These are phyloP conservation scores for Drosophila ironensis DNA, from an alignment of 1,140 invertebrate species.

Conservation along the genomic window DNA sequence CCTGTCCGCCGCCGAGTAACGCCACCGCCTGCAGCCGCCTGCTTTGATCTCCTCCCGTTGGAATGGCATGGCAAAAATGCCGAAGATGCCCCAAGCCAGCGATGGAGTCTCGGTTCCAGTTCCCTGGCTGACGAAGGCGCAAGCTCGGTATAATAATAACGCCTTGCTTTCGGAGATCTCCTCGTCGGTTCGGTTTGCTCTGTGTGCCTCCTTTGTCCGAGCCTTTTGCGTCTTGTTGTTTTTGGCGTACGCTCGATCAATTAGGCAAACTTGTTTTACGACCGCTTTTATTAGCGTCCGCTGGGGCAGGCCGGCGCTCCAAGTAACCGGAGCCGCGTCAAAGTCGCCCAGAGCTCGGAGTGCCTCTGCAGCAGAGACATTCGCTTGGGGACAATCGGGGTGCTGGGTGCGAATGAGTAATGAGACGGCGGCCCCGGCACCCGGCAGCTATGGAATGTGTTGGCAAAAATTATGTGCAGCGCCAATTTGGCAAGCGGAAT, in stretches of 20 bases:
- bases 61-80: slow-evolving; percentile 70
- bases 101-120: neutral
- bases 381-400: neutral
- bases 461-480: slow-evolving; percentile 68
- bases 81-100: neutral
- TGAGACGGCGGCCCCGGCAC: slow-evolving; percentile 47
- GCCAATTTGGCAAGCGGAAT: slow-evolving; percentile 49
- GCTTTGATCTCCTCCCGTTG: slow-evolving; percentile 65
- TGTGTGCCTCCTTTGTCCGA: slow-evolving; percentile 48
- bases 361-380: neutral
- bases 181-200: slow-evolving; percentile 8
- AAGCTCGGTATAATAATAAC: slow-evolving; percentile 62
- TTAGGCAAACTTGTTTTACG: slow-evolving; percentile 82
- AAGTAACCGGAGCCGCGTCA: slow-evolving; percentile 11
- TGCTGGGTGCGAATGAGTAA: slow-evolving; percentile 63
- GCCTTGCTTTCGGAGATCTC: slow-evolving; percentile 39
- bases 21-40: slow-evolving; percentile 69
- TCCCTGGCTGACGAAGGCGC: slow-evolving; percentile 25
- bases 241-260: slow-evolving; percentile 82
- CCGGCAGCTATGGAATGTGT: slow-evolving; percentile 66
- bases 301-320: slow-evolving; percentile 70
- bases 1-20: slow-evolving; percentile 77
- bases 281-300: slow-evolving; percentile 79
- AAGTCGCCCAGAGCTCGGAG: neutral
- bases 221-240: slow-evolving; percentile 38